Percentiles rank a stretch among this genome's conserved stretches.
Evolutionary conservation across 1,140 invertebrate genomes (phyloP).

Genomic region (Oscheius sp.): DNA sequence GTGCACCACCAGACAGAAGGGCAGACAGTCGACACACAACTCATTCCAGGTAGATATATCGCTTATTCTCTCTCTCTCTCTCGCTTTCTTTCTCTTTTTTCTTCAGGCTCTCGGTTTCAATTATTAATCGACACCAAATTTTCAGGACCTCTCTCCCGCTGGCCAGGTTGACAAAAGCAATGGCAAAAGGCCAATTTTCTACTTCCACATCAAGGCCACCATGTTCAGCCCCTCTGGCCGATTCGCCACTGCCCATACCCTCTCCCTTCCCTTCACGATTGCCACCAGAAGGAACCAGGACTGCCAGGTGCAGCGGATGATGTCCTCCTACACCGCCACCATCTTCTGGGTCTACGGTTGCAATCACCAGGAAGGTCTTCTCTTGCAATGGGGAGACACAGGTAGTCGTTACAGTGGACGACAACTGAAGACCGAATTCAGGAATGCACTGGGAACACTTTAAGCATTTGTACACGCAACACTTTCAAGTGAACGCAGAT

Average conservation of each 20-base stretch:
- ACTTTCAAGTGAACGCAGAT: constrained; percentile 60
- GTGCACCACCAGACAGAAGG: constrained; percentile 59
- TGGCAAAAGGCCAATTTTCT: constrained; percentile 60
- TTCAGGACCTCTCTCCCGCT: constrained; percentile 55
- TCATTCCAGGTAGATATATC: constrained; percentile 52
- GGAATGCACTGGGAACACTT: constrained; percentile 59
- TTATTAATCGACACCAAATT: constrained; percentile 1
- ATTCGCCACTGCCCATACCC: constrained; percentile 55
- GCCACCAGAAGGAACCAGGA: constrained; percentile 59
- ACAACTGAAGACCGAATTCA: constrained; percentile 31
- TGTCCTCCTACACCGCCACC: constrained; percentile 59
- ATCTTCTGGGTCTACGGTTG: constrained; percentile 61
- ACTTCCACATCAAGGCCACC: constrained; percentile 58
- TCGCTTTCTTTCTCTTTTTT: too few species aligned
- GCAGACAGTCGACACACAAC: constrained; percentile 56
- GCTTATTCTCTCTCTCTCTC: too few species aligned
- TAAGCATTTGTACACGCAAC: constrained; percentile 56
- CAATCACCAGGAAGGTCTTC: constrained; percentile 52
- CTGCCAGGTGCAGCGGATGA: constrained; percentile 61
- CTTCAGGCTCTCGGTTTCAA: too few species aligned
- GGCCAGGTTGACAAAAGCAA: constrained; percentile 23
- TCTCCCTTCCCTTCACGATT: constrained; percentile 58
- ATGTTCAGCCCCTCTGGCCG: constrained; percentile 59
- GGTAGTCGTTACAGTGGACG: constrained; percentile 40
- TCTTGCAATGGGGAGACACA: constrained; percentile 56